These are phyloP conservation scores for Rhea pennata DNA, from an alignment of 2,113 vertebrate species.

Conservation along the genomic window DNA sequence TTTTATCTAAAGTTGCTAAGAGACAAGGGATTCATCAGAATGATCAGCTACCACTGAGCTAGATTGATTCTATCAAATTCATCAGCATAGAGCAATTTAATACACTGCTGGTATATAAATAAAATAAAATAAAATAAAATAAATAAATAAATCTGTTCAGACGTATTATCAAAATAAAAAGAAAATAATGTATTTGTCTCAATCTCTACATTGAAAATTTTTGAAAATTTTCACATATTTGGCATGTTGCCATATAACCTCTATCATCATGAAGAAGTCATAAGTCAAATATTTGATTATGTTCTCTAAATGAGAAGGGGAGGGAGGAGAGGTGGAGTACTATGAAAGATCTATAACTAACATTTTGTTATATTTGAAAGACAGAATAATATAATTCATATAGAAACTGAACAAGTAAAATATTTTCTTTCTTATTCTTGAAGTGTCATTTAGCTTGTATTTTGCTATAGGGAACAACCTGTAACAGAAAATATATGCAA, in stretches of 20 bases:
- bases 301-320: background rate
- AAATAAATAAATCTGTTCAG: background rate
- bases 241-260: background rate
- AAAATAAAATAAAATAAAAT: no score
- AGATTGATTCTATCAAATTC: background rate
- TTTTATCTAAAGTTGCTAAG: background rate
- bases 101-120: background rate
- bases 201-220: background rate
- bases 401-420: background rate
- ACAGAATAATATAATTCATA: background rate
- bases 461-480: background rate
- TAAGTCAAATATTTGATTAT: background rate
- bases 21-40: background rate
- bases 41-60: background rate
- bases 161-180: background rate
- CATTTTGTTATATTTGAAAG: background rate
- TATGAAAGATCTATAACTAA: background rate
- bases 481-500: background rate
- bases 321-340: background rate
- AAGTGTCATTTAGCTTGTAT: background rate
- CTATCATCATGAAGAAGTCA: background rate
- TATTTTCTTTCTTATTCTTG: background rate
- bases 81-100: background rate
- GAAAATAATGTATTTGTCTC: background rate
- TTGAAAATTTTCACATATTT: background rate